A percentile compares a stretch with the other conserved stretches of the same genome.
Evolutionary conservation across 2,797 vertebrate genomes (phyloP).

Genomic region (Bradypodion ventrale): DNA sequence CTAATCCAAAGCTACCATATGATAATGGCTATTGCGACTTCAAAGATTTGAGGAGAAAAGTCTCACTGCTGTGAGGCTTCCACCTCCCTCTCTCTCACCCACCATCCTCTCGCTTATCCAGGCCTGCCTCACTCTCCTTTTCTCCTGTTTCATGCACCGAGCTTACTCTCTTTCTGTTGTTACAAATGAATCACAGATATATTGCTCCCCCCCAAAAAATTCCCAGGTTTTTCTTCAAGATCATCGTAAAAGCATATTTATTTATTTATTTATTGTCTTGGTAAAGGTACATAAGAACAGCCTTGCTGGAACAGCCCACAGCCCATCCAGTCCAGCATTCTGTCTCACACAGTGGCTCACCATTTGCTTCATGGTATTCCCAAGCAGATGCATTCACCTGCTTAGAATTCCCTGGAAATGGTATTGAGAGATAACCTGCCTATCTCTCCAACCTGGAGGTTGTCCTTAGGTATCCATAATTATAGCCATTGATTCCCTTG

Average conservation of each 20-base stretch:
- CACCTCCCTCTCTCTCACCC: conserved; percentile 39
- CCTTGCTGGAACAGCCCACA: too few species aligned
- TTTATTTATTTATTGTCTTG: too few species aligned
- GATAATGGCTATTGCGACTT: conserved; percentile 26
- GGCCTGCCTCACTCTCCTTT: conserved; percentile 6
- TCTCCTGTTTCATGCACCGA: background rate
- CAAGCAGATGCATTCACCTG: too few species aligned
- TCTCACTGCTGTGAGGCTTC: background rate
- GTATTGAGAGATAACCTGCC: too few species aligned
- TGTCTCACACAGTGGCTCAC: too few species aligned
- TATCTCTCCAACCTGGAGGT: too few species aligned
- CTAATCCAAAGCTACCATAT: conserved; percentile 46
- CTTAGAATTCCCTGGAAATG: too few species aligned
- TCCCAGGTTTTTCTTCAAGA: conserved; percentile 47
- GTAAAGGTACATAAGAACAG: too few species aligned
- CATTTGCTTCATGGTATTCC: too few species aligned
- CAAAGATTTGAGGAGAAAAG: conserved; percentile 52
- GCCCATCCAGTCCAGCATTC: too few species aligned
- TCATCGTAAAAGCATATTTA: background rate
- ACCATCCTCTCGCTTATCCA: conserved; percentile 24
- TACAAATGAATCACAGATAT: conserved; percentile 44
- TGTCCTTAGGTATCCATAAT: too few species aligned
- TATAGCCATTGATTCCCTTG: too few species aligned
- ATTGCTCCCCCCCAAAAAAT: conserved; percentile 43
- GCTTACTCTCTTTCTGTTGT: background rate